Base-by-base conservation (phyloP, 2,113 vertebrate genomes). In the Oceanodroma tethys region DNA sequence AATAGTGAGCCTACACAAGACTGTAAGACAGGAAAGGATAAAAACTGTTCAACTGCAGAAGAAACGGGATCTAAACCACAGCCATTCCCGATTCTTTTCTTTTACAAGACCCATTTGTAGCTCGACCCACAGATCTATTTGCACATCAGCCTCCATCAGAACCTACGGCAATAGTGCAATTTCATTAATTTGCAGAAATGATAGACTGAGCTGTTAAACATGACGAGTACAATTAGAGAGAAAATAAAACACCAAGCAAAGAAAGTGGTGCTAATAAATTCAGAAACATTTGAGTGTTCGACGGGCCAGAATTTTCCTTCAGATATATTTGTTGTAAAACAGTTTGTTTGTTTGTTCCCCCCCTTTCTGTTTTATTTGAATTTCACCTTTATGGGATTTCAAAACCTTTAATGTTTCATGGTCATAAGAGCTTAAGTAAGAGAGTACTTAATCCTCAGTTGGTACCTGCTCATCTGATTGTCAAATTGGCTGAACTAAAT, bases 151-250 rank as follows among this genome's bases (percentile, higher is more conserved):
- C 32, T 83, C 81, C 42, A 74, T 87, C 73, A 87, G 56, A 95
- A 92, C 65, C 32, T 93, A 47, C 38, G 88, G 38, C 60, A 93
- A 68, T 34, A 93, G 25, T 75, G 36, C 48, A 42, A 65, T 85
- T 91, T 96, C 48, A 80, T 82, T 94, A 88, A 80, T 94, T 73
- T 94, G 22, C 40, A 70, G 81, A 94, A 92, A 70, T 82, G 25
- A 66, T 65, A 43, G 67, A 26, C 84, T 68, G 40, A 87, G 36
- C 56, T 85, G 60, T 79, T 93, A 87, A 80, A 95, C 26, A n/a
- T 32, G 27, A 80, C 0, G 2, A 50, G 29, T 66, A 70, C 43
- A 76, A 79, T 85, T 88, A 72, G 42, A 58, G 58, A 52, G 25
- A 81, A 78, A 56, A 79, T 32, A 72, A 85, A 95, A 36, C 47